A percentile compares a stretch with the other conserved stretches of the same genome.
phyloP scores from a whole-genome alignment of 2,797 vertebrate genomes.

The Epinephelus malabaricus region DNA sequence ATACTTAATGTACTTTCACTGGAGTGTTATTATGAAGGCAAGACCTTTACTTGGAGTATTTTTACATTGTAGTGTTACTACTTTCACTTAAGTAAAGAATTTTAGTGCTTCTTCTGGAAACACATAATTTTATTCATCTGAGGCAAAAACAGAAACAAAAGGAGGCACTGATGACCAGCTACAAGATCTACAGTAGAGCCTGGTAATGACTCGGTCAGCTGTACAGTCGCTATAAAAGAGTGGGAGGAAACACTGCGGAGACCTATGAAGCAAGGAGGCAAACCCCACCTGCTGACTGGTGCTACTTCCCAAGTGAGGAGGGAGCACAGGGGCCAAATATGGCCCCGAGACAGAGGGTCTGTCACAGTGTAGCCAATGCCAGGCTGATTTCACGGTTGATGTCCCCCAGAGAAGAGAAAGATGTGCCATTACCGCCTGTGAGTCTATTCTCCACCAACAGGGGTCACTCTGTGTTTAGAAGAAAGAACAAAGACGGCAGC shows the following conservation, averaged over 20 bases:
- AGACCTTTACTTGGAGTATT: background rate
- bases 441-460: constrained; percentile 75
- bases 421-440: constrained; percentile 58
- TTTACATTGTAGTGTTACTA: background rate
- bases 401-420: constrained; percentile 74
- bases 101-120: background rate
- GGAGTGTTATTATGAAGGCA: background rate
- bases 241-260: constrained; percentile 37
- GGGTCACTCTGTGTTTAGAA: constrained; percentile 83
- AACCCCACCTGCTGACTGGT: constrained; percentile 74
- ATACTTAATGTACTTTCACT: background rate
- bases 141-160: background rate
- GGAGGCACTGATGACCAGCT: constrained; percentile 16
- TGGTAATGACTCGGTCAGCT: constrained; percentile 47
- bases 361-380: constrained; percentile 81
- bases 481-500: constrained; percentile 32
- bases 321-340: constrained; percentile 77
- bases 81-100: background rate
- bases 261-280: constrained; percentile 37
- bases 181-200: constrained; percentile 3
- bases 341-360: constrained; percentile 79
- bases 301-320: constrained; percentile 70
- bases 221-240: constrained; percentile 23
- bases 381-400: constrained; percentile 86
- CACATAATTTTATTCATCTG: background rate